These are phyloP conservation scores for Mus spretus DNA, from an alignment of 2,797 vertebrate species.

Conservation along the genomic window DNA sequence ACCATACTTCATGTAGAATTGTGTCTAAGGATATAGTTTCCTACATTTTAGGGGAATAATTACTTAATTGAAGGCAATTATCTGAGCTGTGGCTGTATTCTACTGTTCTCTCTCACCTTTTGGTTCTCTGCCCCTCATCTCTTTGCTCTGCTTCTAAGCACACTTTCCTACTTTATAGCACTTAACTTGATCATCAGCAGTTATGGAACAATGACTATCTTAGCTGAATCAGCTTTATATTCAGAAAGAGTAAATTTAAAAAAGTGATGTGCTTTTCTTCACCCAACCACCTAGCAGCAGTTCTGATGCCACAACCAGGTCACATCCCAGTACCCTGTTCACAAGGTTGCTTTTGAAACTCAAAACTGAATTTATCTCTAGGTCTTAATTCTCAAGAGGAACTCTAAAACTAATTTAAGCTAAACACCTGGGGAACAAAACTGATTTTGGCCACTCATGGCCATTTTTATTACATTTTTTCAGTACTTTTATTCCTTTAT, in stretches of 20 bases:
- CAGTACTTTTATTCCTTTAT: not conserved
- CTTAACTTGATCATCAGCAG: not conserved
- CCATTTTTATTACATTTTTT: slow-evolving; percentile 45
- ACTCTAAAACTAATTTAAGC: slow-evolving; percentile 24
- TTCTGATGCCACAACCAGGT: not conserved
- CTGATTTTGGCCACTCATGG: not conserved
- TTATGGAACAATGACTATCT: not conserved
- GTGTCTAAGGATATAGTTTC: not conserved
- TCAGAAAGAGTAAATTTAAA: slow-evolving; percentile 25
- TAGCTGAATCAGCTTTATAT: not conserved
- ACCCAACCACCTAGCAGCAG: not conserved
- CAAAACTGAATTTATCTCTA: slow-evolving; percentile 1
- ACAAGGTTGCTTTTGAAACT: not conserved
- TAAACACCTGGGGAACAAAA: slow-evolving; percentile 19
- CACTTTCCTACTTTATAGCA: not conserved
- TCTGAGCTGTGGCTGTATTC: slow-evolving; percentile 9
- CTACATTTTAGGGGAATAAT: not conserved
- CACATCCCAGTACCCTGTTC: not conserved
- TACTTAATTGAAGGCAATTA: not conserved
- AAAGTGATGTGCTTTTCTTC: not conserved
- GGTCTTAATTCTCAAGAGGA: slow-evolving; percentile 5
- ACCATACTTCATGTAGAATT: not conserved
- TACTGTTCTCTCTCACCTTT: not conserved
- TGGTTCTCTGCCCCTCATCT: not conserved
- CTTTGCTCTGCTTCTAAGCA: not conserved